Conservation (phyloP, 1,140 invertebrate genomes). For the Chrysomallon squamiferum region DNA sequence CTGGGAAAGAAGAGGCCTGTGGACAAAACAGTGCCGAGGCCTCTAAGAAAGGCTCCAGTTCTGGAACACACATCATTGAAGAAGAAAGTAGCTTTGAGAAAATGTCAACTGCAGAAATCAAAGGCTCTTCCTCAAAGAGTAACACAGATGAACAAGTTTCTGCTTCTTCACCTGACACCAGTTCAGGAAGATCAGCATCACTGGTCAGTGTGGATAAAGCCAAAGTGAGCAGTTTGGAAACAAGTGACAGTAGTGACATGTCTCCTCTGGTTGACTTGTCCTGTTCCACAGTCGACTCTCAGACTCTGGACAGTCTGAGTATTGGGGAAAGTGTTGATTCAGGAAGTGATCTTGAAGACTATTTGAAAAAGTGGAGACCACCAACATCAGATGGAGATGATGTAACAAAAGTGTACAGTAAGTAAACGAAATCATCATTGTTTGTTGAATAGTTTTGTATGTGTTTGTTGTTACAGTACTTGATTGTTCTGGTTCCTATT, state of each 20-base stretch:
- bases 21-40: too few species aligned
- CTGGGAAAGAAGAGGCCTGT: too few species aligned
- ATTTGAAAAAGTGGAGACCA: not conserved
- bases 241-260: not conserved
- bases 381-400: not conserved
- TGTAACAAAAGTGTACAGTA: conserved; percentile 4
- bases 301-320: not conserved
- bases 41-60: too few species aligned
- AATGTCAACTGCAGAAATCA: too few species aligned
- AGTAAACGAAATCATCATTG: not conserved
- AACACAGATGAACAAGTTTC: too few species aligned
- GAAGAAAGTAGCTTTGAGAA: too few species aligned
- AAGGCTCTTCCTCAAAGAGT: too few species aligned
- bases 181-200: too few species aligned
- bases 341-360: not conserved
- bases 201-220: not conserved
- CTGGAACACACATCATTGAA: too few species aligned
- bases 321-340: not conserved
- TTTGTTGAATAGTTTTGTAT: not conserved
- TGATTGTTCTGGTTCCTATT: too few species aligned
- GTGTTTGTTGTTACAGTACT: not conserved
- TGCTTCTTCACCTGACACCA: too few species aligned
- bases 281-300: not conserved
- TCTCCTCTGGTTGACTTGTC: conserved; percentile 6
- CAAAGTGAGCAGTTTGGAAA: not conserved